Base-by-base conservation (phyloP, 2,888 invertebrate species). In the Noctua comes region DNA sequence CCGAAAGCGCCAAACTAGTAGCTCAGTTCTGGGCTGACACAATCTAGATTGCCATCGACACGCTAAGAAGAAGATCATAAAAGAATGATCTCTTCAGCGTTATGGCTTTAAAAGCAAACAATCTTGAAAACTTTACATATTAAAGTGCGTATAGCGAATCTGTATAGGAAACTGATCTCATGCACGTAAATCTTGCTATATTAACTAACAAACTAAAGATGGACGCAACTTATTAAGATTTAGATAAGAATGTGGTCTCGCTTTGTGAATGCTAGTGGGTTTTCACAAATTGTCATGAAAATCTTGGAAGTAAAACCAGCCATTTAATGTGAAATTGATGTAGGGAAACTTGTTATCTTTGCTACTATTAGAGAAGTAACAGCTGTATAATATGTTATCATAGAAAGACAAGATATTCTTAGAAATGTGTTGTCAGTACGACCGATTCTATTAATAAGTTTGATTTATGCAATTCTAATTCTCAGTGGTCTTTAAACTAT, bases 171-270 rank as follows among this genome's bases (percentile, higher is more conserved):
- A 59, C 24, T 3, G 18, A 82, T 36, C 59, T 51, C 13, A 68
- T 6, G 16, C 43, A 83, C 46, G 83, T 54, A 54, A 11, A 62
- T n/a, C 46, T 36, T 27, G 27, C 6, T 24, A 13, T 10, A 2
- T 83, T 77, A 77, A 54, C 51, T 54, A 54, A 46, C 21, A 21
- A 82, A 21, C 59, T 68, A 36, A 27, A 54, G 27, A 83, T 62
- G 21, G 77, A 68, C 21, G 59, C 24, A n/a, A 40, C n/a, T 31
- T 10, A 54, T 82, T 43, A 31, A 76, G 51, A 82, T 75, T 24
- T n/a, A 31, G 24, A 24, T 48, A 65, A 80, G 27, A 18, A 79
- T 66, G 66, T 36, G 27, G 2, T 24, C 21, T 21, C 48, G 18
- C 16, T 21, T 46, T 80, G 11, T 31, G 10, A 16, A 43, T 36